Evolutionary conservation across 2,888 invertebrate species (phyloP).

Genomic region (Drosophila limbata): DNA sequence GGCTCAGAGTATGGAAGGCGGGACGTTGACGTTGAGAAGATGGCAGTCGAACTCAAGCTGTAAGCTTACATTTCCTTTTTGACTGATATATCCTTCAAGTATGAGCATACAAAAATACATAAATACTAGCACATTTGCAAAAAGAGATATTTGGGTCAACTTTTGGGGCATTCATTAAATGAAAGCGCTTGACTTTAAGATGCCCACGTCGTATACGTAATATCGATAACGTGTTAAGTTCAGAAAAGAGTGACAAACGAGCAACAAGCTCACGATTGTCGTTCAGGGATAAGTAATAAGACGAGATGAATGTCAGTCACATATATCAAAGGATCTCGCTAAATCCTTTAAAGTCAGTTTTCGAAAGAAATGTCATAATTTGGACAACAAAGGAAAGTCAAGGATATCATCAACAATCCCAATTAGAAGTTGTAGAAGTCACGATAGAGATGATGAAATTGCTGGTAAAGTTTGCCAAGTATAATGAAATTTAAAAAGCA

Average conservation of each 20-base stretch:
- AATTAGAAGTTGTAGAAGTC: neutral
- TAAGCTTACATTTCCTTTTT: slow-evolving; percentile 29
- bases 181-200: slow-evolving; percentile 45
- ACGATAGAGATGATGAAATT: too few relatives aligned
- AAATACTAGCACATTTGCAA: slow-evolving; percentile 3
- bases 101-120: slow-evolving; percentile 34
- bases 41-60: slow-evolving; percentile 23
- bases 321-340: neutral
- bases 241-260: slow-evolving; percentile 3
- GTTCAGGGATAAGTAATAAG: neutral
- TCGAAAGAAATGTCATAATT: slow-evolving; percentile 12
- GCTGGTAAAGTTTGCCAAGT: neutral
- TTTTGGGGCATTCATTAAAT: slow-evolving; percentile 46
- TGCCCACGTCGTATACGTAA: slow-evolving; percentile 44
- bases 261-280: neutral
- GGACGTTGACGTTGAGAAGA: slow-evolving; percentile 4
- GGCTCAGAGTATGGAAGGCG: slow-evolving; percentile 51
- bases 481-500: neutral
- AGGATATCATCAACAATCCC: neutral
- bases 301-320: neutral
- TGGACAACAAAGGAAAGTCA: neutral
- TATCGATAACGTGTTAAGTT: slow-evolving; percentile 37
- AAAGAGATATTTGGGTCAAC: slow-evolving; percentile 46
- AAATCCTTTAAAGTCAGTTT: slow-evolving; percentile 1
- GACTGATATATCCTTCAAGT: slow-evolving; percentile 50